phyloP scores from a whole-genome alignment of 64 coral and sea anemone species.

The Acropora tenuis region DNA sequence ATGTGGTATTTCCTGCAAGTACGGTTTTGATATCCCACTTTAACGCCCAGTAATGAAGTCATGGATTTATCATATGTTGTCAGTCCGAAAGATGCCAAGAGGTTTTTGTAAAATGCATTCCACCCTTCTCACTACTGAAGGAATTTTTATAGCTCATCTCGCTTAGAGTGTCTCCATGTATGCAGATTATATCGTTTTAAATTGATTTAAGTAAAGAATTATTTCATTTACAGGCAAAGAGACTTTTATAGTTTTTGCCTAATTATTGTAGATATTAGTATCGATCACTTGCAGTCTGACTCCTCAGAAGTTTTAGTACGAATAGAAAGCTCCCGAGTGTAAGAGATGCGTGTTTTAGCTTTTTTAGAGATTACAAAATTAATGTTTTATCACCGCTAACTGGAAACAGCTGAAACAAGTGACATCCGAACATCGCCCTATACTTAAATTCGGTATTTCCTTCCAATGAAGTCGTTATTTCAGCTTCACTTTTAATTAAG shows the following conservation, averaged over 20 bases:
- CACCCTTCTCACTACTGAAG: background rate
- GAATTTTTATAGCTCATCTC: background rate
- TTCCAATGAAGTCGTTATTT: background rate
- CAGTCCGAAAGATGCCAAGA: background rate
- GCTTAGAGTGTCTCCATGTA: too few relatives aligned
- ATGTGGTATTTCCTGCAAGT: constrained; percentile 7
- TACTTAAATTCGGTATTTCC: background rate
- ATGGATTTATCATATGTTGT: background rate
- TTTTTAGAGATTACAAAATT: background rate
- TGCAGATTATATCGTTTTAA: too few relatives aligned
- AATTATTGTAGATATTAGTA: too few relatives aligned
- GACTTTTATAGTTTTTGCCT: too few relatives aligned
- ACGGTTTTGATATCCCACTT: background rate
- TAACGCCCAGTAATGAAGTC: background rate
- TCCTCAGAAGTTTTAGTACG: too few relatives aligned
- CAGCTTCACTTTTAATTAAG: background rate
- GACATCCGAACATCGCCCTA: background rate
- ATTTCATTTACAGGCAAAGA: too few relatives aligned
- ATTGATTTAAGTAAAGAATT: too few relatives aligned
- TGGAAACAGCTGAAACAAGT: background rate
- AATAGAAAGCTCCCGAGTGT: background rate
- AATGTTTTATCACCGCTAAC: background rate
- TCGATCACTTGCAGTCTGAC: too few relatives aligned
- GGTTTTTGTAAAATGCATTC: background rate
- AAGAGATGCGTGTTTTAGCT: background rate